phyloP scores from a whole-genome alignment of 2,888 invertebrate species.

The Apoda limacodes region DNA sequence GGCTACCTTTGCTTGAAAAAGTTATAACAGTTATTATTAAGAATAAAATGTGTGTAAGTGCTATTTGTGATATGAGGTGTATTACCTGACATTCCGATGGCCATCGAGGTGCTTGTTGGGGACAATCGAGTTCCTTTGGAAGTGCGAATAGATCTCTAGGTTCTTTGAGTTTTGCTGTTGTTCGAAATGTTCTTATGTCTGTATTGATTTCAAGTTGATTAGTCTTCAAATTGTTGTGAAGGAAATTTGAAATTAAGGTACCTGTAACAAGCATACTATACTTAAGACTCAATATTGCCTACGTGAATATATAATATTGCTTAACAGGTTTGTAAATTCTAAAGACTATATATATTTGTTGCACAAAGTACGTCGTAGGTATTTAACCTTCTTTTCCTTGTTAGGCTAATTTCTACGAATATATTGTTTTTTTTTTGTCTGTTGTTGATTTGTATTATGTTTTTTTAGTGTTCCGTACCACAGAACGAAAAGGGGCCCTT shows the following conservation, averaged over 20 bases:
- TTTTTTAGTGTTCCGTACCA: too few relatives aligned
- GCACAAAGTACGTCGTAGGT: too few relatives aligned
- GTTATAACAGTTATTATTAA: background rate
- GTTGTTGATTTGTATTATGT: too few relatives aligned
- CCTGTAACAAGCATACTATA: conserved; percentile 56
- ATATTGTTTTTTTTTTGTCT: too few relatives aligned
- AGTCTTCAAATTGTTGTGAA: conserved; percentile 74
- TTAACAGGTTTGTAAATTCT: too few relatives aligned
- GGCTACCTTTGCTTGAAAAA: conserved; percentile 72
- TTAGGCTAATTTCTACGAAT: too few relatives aligned
- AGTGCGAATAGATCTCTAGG: conserved; percentile 79
- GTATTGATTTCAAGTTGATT: conserved; percentile 78
- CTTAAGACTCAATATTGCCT: too few relatives aligned
- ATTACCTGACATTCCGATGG: conserved; percentile 91
- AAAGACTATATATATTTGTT: too few relatives aligned
- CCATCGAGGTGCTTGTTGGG: conserved; percentile 86
- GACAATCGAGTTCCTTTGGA: conserved; percentile 76
- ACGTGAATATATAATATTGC: too few relatives aligned
- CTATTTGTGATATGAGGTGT: too few relatives aligned
- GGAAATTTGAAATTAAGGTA: conserved; percentile 73
- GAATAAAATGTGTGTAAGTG: conserved; percentile 1
- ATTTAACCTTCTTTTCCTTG: too few relatives aligned
- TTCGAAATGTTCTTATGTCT: conserved; percentile 72
- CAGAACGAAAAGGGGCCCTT: too few relatives aligned
- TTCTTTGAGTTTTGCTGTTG: conserved; percentile 74